Conservation (phyloP, 2,113 vertebrate species). For the Phylloscopus whistleri region DNA sequence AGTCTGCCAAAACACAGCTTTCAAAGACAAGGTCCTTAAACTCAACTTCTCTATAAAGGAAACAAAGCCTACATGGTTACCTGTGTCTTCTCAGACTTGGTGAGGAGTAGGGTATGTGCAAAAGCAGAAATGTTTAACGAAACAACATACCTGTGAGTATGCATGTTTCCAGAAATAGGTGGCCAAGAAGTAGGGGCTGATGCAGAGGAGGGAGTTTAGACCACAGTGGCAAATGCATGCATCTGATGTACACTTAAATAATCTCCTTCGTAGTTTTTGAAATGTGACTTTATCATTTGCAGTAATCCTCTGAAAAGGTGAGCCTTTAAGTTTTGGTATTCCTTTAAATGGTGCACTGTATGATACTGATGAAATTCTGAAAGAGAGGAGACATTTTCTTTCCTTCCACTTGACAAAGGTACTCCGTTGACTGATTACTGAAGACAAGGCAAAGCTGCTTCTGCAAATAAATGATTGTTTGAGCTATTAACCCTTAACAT, state of each 20-base stretch:
- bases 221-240: fast-evolving
- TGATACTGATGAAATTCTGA: neutral
- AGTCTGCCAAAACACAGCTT: neutral
- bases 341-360: neutral
- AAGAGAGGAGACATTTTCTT: neutral
- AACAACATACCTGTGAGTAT: neutral
- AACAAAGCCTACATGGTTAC: neutral
- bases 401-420: neutral
- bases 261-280: neutral
- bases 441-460: neutral
- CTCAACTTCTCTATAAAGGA: neutral
- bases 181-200: neutral
- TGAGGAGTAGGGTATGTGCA: neutral
- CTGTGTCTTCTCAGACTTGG: neutral
- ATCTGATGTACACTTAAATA: neutral
- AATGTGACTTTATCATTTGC: neutral
- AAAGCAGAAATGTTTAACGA: neutral
- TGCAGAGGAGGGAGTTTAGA: neutral
- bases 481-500: neutral
- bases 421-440: neutral
- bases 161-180: neutral
- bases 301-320: neutral
- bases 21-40: neutral
- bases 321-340: neutral
- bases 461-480: neutral